Base-by-base conservation (phyloP, 1,140 invertebrate genomes). In the Tyrophagus putrescentiae region DNA sequence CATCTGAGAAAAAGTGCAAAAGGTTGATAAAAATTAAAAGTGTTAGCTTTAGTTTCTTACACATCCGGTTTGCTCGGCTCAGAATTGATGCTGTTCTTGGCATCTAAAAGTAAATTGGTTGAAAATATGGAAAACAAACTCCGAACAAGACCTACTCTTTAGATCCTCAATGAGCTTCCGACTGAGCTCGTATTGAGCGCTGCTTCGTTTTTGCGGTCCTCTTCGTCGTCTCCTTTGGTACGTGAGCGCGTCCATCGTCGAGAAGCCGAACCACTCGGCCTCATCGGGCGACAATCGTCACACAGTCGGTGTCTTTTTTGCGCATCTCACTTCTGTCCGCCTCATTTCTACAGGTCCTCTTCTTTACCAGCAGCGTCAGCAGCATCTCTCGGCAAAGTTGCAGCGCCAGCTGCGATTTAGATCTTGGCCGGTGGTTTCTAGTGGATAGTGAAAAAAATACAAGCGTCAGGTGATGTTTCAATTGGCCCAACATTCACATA, bases 181-280 rank as follows among this genome's bases (percentile, higher is more conserved):
- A 65, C 86, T 77, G 68, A 81, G 87, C 62, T 79, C 65, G 61
- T 79, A 67, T 93, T 94, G 44, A 91, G 76, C 33, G 89, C 53
- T 66, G 56, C 21, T 56, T 69, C 25, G 56, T 58, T n/a, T n/a
- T n/a, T n/a, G n/a, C n/a, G 18, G 60, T 42, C 29, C 52, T 34
- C 39, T 72, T 70, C 62, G 77, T 72, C 54, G 81, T 74, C 42
- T 78, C 74, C 33, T 34, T 77, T 71, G 29, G 78, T 91, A 92
- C 18, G 69, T 72, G 48, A 81, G 75, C 21, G 91, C 91, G 69
- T 92, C 81, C 48, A 75, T 69, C 62, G 80, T 80, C 33, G 79
- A 79, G 31, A 93, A 75, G 11, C 91, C 92, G 75, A 93, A 89
- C 92, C 92, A 97, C 70, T 96, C 89, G 61, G 92, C 87, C n/a